phyloP scores from a whole-genome alignment of 2,888 invertebrate species.

The Quadroppia sp. region DNA sequence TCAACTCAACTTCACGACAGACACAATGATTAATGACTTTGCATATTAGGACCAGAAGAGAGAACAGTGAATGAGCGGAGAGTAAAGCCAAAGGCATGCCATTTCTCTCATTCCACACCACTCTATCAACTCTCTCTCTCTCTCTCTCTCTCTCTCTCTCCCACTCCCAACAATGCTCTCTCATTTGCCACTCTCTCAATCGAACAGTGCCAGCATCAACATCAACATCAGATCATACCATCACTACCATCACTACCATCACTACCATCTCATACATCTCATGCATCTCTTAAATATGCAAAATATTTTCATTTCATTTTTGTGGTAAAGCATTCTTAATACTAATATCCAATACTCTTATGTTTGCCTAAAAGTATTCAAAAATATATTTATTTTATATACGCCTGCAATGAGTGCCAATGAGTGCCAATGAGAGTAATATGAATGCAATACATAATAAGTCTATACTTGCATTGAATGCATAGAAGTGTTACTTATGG shows the following conservation, averaged over 20 bases:
- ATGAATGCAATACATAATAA: conserved; percentile 27
- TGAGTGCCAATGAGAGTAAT: conserved; percentile 35
- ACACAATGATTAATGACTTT: conserved; percentile 43
- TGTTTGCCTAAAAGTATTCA: conserved; percentile 19
- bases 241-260: background rate
- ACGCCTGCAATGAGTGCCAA: conserved; percentile 25
- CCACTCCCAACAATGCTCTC: conserved; percentile 12
- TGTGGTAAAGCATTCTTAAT: conserved; percentile 27
- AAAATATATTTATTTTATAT: conserved; percentile 30
- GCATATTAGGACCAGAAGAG: conserved; percentile 39
- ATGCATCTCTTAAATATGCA: conserved; percentile 34
- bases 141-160: background rate
- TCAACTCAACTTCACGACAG: conserved; percentile 39
- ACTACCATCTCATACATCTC: background rate
- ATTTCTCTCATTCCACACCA: conserved; percentile 21
- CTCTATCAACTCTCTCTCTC: background rate
- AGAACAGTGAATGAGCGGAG: conserved; percentile 3
- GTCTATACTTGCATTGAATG: background rate
- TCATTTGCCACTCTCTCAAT: conserved; percentile 22
- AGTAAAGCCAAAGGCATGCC: conserved; percentile 28
- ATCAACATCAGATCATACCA: background rate
- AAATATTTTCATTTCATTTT: conserved; percentile 36
- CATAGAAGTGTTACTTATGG: conserved; percentile 7
- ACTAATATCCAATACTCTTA: conserved; percentile 29
- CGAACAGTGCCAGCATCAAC: background rate